Conservation (phyloP, 2,797 vertebrate species). For the Phrynocephalus vlangalii region DNA sequence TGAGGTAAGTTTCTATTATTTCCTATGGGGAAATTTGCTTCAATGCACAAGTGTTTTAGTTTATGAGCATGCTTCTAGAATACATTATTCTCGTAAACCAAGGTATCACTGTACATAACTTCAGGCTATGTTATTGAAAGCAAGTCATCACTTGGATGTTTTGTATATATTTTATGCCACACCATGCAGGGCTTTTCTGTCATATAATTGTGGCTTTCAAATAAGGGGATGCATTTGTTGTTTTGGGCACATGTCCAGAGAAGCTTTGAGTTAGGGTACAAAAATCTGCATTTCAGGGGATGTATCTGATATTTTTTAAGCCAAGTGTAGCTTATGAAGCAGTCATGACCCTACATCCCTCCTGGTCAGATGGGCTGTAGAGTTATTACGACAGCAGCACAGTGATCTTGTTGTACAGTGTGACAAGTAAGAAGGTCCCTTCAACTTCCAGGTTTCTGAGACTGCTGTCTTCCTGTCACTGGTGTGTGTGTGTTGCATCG, state of each 20-base stretch:
- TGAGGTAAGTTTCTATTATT: no score
- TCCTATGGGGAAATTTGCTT: no score
- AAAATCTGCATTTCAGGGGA: no score
- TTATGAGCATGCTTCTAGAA: no score
- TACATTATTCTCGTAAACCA: no score
- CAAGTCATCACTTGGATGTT: no score
- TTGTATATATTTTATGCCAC: background rate
- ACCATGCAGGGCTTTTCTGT: background rate
- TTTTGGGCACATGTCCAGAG: background rate
- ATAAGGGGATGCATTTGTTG: background rate
- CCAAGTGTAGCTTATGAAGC: background rate
- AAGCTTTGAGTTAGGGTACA: background rate
- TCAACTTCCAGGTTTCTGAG: background rate
- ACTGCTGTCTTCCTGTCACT: background rate
- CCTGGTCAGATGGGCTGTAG: background rate
- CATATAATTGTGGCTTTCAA: background rate
- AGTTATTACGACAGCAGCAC: background rate
- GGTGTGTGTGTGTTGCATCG: no score
- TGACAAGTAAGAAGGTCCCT: background rate
- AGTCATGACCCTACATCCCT: background rate
- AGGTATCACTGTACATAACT: no score
- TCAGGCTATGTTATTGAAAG: no score
- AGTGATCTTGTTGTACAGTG: background rate
- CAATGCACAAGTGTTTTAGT: no score
- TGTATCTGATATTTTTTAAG: background rate